Base-by-base conservation (phyloP, 2,888 invertebrate species). In the Tiliacea aurago region DNA sequence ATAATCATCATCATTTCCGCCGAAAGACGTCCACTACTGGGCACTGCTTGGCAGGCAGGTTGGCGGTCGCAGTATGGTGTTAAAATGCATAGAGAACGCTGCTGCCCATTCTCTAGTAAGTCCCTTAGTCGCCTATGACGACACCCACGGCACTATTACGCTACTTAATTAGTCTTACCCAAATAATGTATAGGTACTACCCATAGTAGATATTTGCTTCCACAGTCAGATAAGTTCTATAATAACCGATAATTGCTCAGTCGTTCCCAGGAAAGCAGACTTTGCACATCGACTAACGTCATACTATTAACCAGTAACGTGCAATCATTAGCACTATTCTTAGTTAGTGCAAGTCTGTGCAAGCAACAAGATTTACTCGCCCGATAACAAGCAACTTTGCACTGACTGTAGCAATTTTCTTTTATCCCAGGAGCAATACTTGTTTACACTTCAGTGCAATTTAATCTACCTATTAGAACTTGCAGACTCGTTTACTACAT, bases 401-500 rank as follows among this genome's bases (percentile, higher is more conserved):
- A 63, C 76, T 70, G 61, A 63, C 76, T 70, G 61, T 33, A 63
- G 55, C 55, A 59, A 59, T 81, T 81, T 68, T 55, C 63, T 80
- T 71, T 69, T 69, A 78, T 56, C 56, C 20, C 1, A 45, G 45
- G 20, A 41, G 51, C 53, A 55, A 64, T 64, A 37, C 70, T 76
- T 59, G 47, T 81, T 81, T 81, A 61, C 76, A 68, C 81, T 70
- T 53, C 63, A 67, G 66, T 63, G 70, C 67, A 71, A 81, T 68
- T 70, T 67, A 56, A 81, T 76, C 43, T 64, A 67, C 55, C 55
- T 70, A 59, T 70, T 67, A 70, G 56, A 76, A 76, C 43, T 76
- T 64, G 56, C 18, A 55, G 62, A 58, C 43, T 66, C 62, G 59
- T 69, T 68, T 37, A 43, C 18, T 67, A 49, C 37, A 41, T 41